Base-by-base conservation (phyloP, 2,888 invertebrate species). In the Apodemia mormo region DNA sequence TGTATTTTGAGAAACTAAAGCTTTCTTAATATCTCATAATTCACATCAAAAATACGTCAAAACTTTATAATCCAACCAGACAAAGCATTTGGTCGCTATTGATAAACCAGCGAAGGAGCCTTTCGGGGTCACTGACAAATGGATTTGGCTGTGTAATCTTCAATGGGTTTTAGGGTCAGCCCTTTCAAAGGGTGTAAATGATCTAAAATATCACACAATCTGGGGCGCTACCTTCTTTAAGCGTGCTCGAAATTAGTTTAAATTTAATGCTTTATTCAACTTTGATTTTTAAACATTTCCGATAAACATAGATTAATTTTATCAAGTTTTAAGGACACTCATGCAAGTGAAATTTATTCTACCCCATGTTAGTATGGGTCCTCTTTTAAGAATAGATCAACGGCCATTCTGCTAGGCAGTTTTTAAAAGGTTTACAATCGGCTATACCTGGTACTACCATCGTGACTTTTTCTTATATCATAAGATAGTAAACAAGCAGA, bases 81-180 rank as follows among this genome's bases (percentile, higher is more conserved):
- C 61, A 61, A 61, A 61, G 61, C 61, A 33, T 33, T 61, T 61
- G 33, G 33, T 33, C 61, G 33, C 61, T 61, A 61, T 61, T 61
- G 61, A 61, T 61, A 61, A 61, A 61, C 61, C 61, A 61, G 30
- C 33, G 61, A 61, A 33, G 33, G 61, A 61, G 33, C 61, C 30
- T 61, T 61, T 61, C 30, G 61, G 61, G 61, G 61, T 61, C 61
- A 61, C 61, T 61, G 61, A 61, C 61, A 61, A 61, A 61, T 61
- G 61, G 61, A 61, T 61, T 61, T 61, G 30, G 61, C 61, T 14
- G 61, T 61, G 14, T 61, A 61, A 61, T 61, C 61, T 61, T 61
- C 61, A 61, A 61, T 61, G 61, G 33, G 61, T 61, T 61, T 61
- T 61, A 3, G 61, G 61, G 61, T 61, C 61, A 61, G 61, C 61